Evolutionary conservation across 2,797 vertebrate species (phyloP).

Genomic region (Coreius guichenoti): DNA sequence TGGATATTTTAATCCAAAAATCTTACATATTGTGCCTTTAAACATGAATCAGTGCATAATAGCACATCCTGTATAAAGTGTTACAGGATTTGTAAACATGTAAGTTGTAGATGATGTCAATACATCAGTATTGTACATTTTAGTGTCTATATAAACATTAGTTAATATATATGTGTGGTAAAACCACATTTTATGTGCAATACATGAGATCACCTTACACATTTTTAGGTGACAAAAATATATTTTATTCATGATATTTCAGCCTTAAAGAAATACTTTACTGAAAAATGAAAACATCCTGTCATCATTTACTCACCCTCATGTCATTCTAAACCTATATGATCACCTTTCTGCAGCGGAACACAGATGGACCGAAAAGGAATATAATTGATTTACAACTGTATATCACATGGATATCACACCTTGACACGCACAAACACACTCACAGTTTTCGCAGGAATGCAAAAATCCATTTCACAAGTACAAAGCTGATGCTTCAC

Average conservation of each 20-base stretch:
- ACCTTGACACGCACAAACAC: neutral
- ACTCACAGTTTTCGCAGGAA: slow-evolving; percentile 22
- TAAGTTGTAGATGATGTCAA: too few species aligned
- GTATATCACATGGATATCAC: neutral
- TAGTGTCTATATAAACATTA: neutral
- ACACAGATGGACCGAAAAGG: neutral
- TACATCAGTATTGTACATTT: neutral
- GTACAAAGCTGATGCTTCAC: slow-evolving; percentile 31
- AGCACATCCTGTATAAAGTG: neutral
- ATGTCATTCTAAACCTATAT: neutral
- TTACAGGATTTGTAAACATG: neutral
- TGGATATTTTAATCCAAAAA: too few species aligned
- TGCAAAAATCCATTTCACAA: slow-evolving; percentile 43
- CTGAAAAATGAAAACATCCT: neutral
- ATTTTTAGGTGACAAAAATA: neutral
- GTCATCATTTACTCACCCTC: neutral
- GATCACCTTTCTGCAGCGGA: neutral
- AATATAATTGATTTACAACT: slow-evolving; percentile 1
- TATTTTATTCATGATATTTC: slow-evolving; percentile 9
- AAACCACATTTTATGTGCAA: neutral
- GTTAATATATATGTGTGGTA: neutral
- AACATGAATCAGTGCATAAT: neutral
- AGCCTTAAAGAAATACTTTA: neutral
- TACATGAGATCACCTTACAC: neutral
- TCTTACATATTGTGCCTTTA: neutral